These are phyloP conservation scores for Temnothorax unifasciatus DNA, from an alignment of 2,888 invertebrate species.

Conservation along the genomic window DNA sequence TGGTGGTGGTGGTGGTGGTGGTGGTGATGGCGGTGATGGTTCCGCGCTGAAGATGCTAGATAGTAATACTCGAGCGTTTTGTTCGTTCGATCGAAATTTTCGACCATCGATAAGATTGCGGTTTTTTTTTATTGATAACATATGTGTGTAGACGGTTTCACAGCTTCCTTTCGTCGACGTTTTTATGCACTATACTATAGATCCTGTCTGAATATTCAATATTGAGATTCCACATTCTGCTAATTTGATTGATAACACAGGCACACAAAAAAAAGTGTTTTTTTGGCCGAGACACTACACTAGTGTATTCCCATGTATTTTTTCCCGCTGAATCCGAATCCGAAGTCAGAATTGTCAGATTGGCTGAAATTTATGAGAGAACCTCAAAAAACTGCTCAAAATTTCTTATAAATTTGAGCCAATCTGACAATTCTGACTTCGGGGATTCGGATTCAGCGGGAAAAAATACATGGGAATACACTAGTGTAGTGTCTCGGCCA, in stretches of 20 bases:
- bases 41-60: constrained; percentile 4
- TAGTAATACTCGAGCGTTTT: constrained; percentile 8
- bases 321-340: too few relatives aligned
- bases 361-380: too few relatives aligned
- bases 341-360: too few relatives aligned
- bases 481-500: too few relatives aligned
- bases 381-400: too few relatives aligned
- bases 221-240: neutral
- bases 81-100: constrained; percentile 6
- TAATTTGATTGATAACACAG: constrained; percentile 1
- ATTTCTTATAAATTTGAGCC: too few relatives aligned
- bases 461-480: too few relatives aligned
- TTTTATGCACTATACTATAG: neutral
- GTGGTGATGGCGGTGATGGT: constrained; percentile 25
- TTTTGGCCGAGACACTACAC: too few relatives aligned
- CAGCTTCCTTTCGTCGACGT: neutral
- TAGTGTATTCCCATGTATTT: too few relatives aligned
- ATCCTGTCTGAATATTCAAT: neutral
- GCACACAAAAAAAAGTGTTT: too few relatives aligned
- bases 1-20: neutral
- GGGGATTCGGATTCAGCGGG: too few relatives aligned
- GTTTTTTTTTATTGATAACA: constrained; percentile 2
- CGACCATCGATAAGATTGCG: neutral
- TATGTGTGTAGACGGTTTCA: neutral
- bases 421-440: too few relatives aligned